Conservation (phyloP, 2,888 invertebrate species). For the Agrochola macilenta region DNA sequence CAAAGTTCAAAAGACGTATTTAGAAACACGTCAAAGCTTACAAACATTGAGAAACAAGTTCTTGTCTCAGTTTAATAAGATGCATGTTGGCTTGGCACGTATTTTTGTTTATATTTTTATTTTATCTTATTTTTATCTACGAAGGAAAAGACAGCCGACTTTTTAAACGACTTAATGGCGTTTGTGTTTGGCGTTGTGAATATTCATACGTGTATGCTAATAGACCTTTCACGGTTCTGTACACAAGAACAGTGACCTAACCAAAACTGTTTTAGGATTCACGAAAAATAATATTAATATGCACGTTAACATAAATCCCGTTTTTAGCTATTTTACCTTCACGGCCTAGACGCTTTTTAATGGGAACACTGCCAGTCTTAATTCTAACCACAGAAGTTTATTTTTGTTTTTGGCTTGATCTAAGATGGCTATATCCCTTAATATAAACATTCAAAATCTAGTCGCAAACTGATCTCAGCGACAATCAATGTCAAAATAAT, state of each 20-base stretch:
- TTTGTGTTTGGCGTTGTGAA: constrained; percentile 73
- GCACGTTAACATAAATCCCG: constrained; percentile 9
- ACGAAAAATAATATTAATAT: constrained; percentile 20
- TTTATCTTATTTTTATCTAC: constrained; percentile 73
- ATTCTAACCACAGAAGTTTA: too few relatives aligned
- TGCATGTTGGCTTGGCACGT: constrained; percentile 69
- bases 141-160: constrained; percentile 70
- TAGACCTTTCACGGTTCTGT: constrained; percentile 60
- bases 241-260: constrained; percentile 24
- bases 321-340: constrained; percentile 11
- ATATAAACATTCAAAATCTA: too few relatives aligned
- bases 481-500: too few relatives aligned
- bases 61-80: constrained; percentile 71
- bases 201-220: constrained; percentile 75
- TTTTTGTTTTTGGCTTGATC: too few relatives aligned
- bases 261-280: constrained; percentile 35
- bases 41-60: constrained; percentile 64
- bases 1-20: constrained; percentile 76
- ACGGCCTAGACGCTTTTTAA: background rate
- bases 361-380: too few relatives aligned
- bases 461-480: too few relatives aligned
- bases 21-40: constrained; percentile 71
- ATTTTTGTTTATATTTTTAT: constrained; percentile 74
- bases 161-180: constrained; percentile 70
- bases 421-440: too few relatives aligned